A percentile compares a stretch with the other conserved stretches of the same genome.
These are phyloP conservation scores for Philonicus albiceps DNA, from an alignment of 2,888 invertebrate genomes.

Conservation along the genomic window DNA sequence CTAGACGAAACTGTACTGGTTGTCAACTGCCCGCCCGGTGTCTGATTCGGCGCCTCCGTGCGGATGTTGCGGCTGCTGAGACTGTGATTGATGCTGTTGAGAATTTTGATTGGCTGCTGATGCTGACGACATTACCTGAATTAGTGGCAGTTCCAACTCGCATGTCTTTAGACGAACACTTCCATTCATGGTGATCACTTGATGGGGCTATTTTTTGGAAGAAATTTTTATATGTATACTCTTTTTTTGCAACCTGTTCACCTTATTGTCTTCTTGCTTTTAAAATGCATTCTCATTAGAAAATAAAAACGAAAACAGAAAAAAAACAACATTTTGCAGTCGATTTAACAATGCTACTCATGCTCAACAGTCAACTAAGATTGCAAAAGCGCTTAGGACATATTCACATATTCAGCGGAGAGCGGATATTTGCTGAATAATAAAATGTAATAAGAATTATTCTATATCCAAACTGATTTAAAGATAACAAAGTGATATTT, in stretches of 20 bases:
- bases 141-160: slow-evolving; percentile 63
- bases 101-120: slow-evolving; percentile 50
- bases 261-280: neutral
- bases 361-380: neutral
- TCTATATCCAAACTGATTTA: no score
- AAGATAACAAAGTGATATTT: no score
- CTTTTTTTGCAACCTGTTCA: neutral
- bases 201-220: slow-evolving; percentile 56
- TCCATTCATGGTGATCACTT: slow-evolving; percentile 63
- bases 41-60: slow-evolving; percentile 50
- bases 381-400: neutral
- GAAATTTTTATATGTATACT: neutral
- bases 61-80: slow-evolving; percentile 46
- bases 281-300: neutral
- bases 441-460: neutral
- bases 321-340: neutral
- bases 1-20: slow-evolving; percentile 81
- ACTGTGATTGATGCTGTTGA: slow-evolving; percentile 61
- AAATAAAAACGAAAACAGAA: neutral
- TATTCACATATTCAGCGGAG: neutral
- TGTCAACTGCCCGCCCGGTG: slow-evolving; percentile 75
- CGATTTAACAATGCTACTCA: neutral
- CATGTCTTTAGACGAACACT: slow-evolving; percentile 63
- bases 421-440: neutral
- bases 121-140: slow-evolving; percentile 51